Evolutionary conservation across 2,888 invertebrate species (phyloP).

Genomic region (Agonopterix arenella): DNA sequence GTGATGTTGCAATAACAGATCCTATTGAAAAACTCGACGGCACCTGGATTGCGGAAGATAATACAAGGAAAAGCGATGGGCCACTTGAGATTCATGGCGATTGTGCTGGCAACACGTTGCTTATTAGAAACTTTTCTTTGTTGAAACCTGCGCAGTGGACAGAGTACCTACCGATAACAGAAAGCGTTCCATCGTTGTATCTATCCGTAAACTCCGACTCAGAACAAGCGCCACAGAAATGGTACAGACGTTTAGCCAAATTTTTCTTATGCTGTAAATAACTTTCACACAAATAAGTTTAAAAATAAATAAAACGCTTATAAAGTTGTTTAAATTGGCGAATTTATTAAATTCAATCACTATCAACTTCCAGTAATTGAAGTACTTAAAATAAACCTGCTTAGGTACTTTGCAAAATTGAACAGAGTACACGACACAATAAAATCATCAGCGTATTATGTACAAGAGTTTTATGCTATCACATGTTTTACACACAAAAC

Average conservation of each 20-base stretch:
- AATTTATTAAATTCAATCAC: slow-evolving; percentile 77
- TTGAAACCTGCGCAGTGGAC: slow-evolving; percentile 40
- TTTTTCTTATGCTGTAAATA: slow-evolving; percentile 52
- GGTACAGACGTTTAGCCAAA: slow-evolving; percentile 36
- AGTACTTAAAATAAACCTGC: slow-evolving; percentile 64
- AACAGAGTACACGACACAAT: slow-evolving; percentile 38
- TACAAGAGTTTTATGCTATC: slow-evolving; percentile 47
- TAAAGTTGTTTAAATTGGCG: slow-evolving; percentile 45
- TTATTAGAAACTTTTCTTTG: slow-evolving; percentile 31
- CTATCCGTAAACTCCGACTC: slow-evolving; percentile 32
- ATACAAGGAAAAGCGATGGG: slow-evolving; percentile 5
- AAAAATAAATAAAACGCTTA: slow-evolving; percentile 43
- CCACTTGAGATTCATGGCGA: neutral
- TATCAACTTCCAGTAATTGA: slow-evolving; percentile 68
- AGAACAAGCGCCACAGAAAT: slow-evolving; percentile 29
- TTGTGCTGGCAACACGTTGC: slow-evolving; percentile 16
- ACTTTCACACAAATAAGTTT: neutral
- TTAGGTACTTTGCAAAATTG: slow-evolving; percentile 56
- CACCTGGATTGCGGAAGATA: slow-evolving; percentile 32
- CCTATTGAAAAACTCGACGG: slow-evolving; percentile 29
- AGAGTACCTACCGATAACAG: slow-evolving; percentile 31
- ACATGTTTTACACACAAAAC: slow-evolving; percentile 41
- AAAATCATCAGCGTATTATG: slow-evolving; percentile 39
- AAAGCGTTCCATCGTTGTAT: slow-evolving; percentile 34
- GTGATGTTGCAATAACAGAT: slow-evolving; percentile 22